Evolutionary conservation across 2,888 invertebrate genomes (phyloP), one percentile per base, ranked within the genome.

Genomic region (Papilio demoleus): DNA sequence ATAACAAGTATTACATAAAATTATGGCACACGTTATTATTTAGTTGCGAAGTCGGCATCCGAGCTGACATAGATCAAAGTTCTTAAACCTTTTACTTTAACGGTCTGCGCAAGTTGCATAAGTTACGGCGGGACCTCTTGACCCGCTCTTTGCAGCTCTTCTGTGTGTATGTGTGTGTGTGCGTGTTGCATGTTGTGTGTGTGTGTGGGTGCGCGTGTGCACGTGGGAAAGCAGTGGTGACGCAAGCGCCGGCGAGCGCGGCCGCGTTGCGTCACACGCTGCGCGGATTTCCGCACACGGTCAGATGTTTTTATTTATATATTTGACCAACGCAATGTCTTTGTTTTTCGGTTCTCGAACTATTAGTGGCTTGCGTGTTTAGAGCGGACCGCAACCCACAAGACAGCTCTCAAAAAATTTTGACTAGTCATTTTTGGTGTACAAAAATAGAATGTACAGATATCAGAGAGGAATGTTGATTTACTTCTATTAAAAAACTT

Each of bases 171-270:
- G 63, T 64, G 75, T 75, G 77, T 76, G 75, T 77, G 76, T 73
- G 75, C 73, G 74, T 70, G 77, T 75, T n/a, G n/a, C n/a, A n/a
- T n/a, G n/a, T n/a, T n/a, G n/a, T 73, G 75, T 74, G 74, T 70
- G 77, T 75, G 78, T 66, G 70, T 34, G 67, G 36, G 69, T 56
- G 68, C 27, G 47, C 4, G 73, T 73, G 73, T 72, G 70, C 64
- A 73, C 70, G 74, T 71, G 75, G 71, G 75, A 76, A 77, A 75
- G 76, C 74, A 71, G 60, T 67, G 60, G 68, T 76, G 74, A 73
- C 74, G 75, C 70, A 74, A 74, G 24, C 47, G 19, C 9, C n/a
- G 56, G 64, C 58, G 38, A 12, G 38, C 24, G 53, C 45, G 38
- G 11, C 19, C 47, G 31, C 58, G 68, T 71, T 72, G 74, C 72